phyloP scores from a whole-genome alignment of 2,888 invertebrate species.

The Clunio marinus region DNA sequence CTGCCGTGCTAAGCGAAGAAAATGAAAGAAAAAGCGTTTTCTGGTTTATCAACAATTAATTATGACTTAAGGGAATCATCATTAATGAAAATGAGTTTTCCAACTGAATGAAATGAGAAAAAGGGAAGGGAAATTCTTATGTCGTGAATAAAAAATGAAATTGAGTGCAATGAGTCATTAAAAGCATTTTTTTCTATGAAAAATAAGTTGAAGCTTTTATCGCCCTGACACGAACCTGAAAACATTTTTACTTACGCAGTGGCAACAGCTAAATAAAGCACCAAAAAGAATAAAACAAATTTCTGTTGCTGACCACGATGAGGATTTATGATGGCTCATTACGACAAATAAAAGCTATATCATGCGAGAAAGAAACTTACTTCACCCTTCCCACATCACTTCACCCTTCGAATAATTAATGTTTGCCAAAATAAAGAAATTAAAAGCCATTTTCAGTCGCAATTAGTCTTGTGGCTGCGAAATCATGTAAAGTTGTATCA shows the following conservation, averaged over 20 bases:
- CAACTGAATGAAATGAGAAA: background rate
- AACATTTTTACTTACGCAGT: background rate
- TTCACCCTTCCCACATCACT: no score
- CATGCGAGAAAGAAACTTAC: constrained; percentile 23
- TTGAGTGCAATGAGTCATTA: background rate
- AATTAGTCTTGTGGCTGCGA: constrained; percentile 3
- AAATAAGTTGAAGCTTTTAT: background rate
- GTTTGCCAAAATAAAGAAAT: background rate
- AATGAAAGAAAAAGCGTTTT: background rate
- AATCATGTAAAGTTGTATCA: constrained; percentile 9
- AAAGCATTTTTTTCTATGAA: background rate
- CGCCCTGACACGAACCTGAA: background rate
- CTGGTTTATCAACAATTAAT: background rate
- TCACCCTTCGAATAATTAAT: constrained; percentile 10
- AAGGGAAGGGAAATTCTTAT: no score
- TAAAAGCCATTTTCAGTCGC: constrained; percentile 8
- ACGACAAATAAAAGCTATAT: constrained; percentile 17
- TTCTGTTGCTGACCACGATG: background rate
- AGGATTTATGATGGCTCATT: constrained; percentile 21
- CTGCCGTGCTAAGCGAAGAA: background rate
- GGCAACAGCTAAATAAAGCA: background rate
- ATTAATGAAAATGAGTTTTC: background rate
- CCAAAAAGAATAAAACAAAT: no score
- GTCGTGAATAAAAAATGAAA: background rate
- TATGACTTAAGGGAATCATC: background rate